Evolutionary conservation across 2,888 invertebrate species (phyloP).

Genomic region (Agapostemon virescens): DNA sequence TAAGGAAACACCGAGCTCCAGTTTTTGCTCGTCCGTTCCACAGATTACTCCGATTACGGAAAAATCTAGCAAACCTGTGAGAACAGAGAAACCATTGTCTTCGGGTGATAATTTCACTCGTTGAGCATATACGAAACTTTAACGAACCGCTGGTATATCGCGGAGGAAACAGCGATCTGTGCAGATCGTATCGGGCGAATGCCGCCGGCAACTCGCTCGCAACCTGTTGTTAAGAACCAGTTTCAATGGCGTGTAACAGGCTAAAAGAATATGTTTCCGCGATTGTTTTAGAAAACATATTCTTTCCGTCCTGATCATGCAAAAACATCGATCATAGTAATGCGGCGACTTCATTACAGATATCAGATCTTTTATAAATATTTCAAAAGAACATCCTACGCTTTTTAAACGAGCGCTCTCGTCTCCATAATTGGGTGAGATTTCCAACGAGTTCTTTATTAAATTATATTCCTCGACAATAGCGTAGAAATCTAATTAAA

Average conservation of each 20-base stretch:
- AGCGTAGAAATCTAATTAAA: neutral
- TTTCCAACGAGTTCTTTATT: neutral
- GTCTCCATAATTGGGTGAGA: neutral
- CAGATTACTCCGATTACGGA: neutral
- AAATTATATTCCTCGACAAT: neutral
- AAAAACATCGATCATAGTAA: neutral
- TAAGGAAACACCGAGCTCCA: neutral
- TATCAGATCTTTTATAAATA: neutral
- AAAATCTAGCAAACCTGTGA: neutral
- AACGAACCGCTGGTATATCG: conserved; percentile 25
- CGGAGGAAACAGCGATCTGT: neutral
- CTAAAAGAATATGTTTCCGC: neutral
- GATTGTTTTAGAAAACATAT: conserved; percentile 3
- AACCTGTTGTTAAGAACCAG: conserved; percentile 1
- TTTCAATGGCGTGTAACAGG: neutral
- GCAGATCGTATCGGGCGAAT: conserved; percentile 9
- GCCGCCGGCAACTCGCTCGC: neutral
- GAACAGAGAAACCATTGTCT: neutral
- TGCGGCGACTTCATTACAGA: neutral
- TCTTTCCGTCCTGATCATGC: neutral
- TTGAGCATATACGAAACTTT: neutral
- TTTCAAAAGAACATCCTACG: neutral
- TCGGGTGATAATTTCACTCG: neutral
- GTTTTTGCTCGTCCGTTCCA: neutral
- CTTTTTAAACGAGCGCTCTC: neutral